Evolutionary conservation across 2,888 invertebrate genomes (phyloP).

Genomic region (Caenorhabditis uteleia): DNA sequence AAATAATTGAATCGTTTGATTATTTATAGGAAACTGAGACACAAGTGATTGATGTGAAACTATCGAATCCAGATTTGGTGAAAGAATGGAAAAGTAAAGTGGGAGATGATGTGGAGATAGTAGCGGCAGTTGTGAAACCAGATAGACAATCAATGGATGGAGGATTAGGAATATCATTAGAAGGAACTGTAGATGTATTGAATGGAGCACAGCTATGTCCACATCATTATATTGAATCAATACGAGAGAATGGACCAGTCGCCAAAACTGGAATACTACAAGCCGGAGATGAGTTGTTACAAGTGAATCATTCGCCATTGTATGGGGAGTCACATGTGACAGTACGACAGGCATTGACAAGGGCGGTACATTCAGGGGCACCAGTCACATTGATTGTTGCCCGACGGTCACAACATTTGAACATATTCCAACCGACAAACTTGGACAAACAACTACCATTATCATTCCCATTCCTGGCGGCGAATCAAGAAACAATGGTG

Average conservation of each 20-base stretch:
- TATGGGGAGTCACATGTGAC: conserved; percentile 92
- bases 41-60: conserved; percentile 65
- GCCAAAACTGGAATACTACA: conserved; percentile 86
- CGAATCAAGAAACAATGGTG: conserved; percentile 59
- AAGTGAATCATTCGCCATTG: conserved; percentile 85
- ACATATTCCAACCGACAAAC: conserved; percentile 51
- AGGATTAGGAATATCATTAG: conserved; percentile 85
- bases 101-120: conserved; percentile 50
- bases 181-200: conserved; percentile 91
- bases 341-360: conserved; percentile 87
- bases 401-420: conserved; percentile 57
- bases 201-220: conserved; percentile 94
- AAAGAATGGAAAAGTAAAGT: conserved; percentile 51
- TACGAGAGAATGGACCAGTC: conserved; percentile 95
- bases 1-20: not conserved
- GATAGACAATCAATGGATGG: conserved; percentile 76
- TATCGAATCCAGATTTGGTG: conserved; percentile 53
- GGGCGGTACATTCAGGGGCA: conserved; percentile 59
- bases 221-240: conserved; percentile 92
- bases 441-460: conserved; percentile 53
- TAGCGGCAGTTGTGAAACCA: conserved; percentile 54
- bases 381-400: conserved; percentile 56
- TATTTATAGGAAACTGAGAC: conserved; percentile 60
- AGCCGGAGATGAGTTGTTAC: conserved; percentile 92
- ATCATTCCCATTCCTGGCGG: conserved; percentile 63